Conservation (phyloP, 1,140 invertebrate genomes). For the Drosophila ohnishii region DNA sequence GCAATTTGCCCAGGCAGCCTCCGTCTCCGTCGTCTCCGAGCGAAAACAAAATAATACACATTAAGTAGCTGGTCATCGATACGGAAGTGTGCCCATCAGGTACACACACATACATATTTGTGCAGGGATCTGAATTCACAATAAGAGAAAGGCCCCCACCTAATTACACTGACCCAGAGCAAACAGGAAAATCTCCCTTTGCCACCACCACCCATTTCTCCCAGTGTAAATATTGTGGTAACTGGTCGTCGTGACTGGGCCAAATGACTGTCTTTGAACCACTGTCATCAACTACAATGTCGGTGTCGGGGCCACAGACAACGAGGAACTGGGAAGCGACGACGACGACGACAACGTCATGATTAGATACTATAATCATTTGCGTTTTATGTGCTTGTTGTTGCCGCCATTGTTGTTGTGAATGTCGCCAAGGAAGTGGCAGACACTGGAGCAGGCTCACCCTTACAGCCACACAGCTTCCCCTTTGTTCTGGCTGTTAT, state of each 20-base stretch:
- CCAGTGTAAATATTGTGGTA: constrained; percentile 37
- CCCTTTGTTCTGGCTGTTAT: constrained; percentile 27
- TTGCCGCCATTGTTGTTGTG: constrained; percentile 57
- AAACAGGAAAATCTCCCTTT: neutral
- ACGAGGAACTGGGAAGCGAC: constrained; percentile 11
- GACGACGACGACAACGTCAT: constrained; percentile 64
- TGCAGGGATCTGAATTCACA: constrained; percentile 17
- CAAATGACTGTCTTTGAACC: constrained; percentile 78
- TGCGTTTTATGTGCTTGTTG: constrained; percentile 79
- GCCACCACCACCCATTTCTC: neutral
- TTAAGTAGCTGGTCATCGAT: constrained; percentile 46
- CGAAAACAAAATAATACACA: constrained; percentile 65
- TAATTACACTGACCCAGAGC: constrained; percentile 19
- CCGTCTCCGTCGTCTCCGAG: constrained; percentile 2
- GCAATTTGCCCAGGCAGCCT: constrained; percentile 64
- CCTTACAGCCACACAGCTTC: neutral
- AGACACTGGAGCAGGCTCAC: constrained; percentile 41
- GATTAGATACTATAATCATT: constrained; percentile 82
- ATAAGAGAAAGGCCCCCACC: neutral
- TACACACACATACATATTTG: constrained; percentile 5
- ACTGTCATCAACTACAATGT: constrained; percentile 79
- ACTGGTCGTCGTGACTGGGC: constrained; percentile 49
- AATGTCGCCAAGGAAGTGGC: constrained; percentile 58
- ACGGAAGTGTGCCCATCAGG: constrained; percentile 27
- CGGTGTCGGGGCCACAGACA: constrained; percentile 53